Conservation (phyloP, 2,888 invertebrate genomes). For the Andrena trimmerana region DNA sequence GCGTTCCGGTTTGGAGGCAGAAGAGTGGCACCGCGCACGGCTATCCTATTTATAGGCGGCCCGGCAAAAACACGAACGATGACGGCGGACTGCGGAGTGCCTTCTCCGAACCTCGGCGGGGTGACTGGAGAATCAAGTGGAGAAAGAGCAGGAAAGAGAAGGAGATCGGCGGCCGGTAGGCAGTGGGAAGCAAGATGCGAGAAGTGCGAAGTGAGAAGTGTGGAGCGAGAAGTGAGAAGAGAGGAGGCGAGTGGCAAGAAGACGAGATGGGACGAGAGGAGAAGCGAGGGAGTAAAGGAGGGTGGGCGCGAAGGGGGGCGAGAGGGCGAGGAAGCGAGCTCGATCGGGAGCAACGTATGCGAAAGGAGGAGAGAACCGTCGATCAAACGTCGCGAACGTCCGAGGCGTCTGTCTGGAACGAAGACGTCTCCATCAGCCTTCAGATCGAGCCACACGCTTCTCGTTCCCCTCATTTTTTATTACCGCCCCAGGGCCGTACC, state of each 20-base stretch:
- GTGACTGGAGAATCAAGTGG: slow-evolving; percentile 57
- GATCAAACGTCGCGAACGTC: slow-evolving; percentile 78
- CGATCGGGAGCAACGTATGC: slow-evolving; percentile 63
- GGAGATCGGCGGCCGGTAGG: background rate
- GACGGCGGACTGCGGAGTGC: slow-evolving; percentile 74
- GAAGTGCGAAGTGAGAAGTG: slow-evolving; percentile 15
- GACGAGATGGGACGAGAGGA: slow-evolving; percentile 5
- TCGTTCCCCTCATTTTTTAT: slow-evolving; percentile 76
- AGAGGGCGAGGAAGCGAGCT: slow-evolving; percentile 40
- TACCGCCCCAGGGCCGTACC: slow-evolving; percentile 70
- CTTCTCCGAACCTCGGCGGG: slow-evolving; percentile 62
- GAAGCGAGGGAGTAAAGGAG: slow-evolving; percentile 16
- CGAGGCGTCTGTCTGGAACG: slow-evolving; percentile 76
- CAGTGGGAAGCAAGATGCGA: slow-evolving; percentile 7
- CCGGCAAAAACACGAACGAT: slow-evolving; percentile 78
- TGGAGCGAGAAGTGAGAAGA: slow-evolving; percentile 24
- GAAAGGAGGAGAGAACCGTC: slow-evolving; percentile 74
- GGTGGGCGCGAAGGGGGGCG: slow-evolving; percentile 5
- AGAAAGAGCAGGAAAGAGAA: slow-evolving; percentile 9
- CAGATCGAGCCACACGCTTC: slow-evolving; percentile 74
- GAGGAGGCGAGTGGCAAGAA: slow-evolving; percentile 30
- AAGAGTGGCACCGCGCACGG: slow-evolving; percentile 56
- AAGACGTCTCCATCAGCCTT: slow-evolving; percentile 81
- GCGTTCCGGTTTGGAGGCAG: slow-evolving; percentile 56
- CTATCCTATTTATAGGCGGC: slow-evolving; percentile 77